Evolutionary conservation across 2,113 vertebrate genomes (phyloP).

Genomic region (Nematolebias whitei): DNA sequence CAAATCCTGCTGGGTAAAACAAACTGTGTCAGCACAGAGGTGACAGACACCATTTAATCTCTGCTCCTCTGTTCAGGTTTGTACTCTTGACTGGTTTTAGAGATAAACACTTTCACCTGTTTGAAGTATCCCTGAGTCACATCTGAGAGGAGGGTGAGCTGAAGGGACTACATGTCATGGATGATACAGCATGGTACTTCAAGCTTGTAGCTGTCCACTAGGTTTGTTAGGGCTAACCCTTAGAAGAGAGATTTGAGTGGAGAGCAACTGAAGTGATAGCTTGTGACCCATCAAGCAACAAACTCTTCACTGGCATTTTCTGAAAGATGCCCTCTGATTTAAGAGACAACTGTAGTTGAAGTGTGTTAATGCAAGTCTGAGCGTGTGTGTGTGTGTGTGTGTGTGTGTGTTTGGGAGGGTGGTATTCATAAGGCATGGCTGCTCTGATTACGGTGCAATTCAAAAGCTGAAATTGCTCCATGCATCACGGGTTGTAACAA

Average conservation of each 20-base stretch:
- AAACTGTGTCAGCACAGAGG: conserved; percentile 24
- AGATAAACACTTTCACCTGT: conserved; percentile 57
- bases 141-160: conserved; percentile 31
- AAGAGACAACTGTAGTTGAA: conserved; percentile 33
- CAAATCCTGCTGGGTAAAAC: conserved; percentile 16
- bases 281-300: conserved; percentile 49
- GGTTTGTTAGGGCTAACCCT: conserved; percentile 55
- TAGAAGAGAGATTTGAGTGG: conserved; percentile 46
- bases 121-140: conserved; percentile 52
- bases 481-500: conserved; percentile 58
- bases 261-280: conserved; percentile 41
- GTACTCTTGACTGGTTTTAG: conserved; percentile 29
- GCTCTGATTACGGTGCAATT: conserved; percentile 53
- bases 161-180: conserved; percentile 25
- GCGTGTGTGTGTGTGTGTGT: neutral
- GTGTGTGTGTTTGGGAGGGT: too few relatives aligned
- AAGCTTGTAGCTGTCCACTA: conserved; percentile 55
- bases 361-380: neutral
- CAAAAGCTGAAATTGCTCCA: conserved; percentile 42
- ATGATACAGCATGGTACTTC: conserved; percentile 50
- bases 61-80: conserved; percentile 27
- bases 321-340: conserved; percentile 32
- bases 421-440: conserved; percentile 41
- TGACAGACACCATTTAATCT: conserved; percentile 48
- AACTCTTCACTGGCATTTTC: conserved; percentile 39